Percentiles rank a stretch among this genome's conserved stretches.
phyloP scores from a whole-genome alignment of 2,888 invertebrate species.

The Anticlea derivata region DNA sequence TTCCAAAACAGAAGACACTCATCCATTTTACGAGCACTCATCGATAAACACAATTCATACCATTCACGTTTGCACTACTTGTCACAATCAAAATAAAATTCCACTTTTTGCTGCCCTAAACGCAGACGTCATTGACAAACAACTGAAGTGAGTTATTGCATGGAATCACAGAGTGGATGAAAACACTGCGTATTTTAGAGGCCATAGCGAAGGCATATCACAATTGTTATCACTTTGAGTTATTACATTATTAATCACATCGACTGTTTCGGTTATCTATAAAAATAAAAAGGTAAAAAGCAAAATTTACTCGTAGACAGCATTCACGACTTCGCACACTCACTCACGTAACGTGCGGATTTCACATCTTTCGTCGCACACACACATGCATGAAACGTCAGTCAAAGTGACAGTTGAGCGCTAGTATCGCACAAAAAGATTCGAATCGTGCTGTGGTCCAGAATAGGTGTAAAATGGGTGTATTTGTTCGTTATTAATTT shows the following conservation, averaged over 20 bases:
- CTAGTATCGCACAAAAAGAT: conserved; percentile 49
- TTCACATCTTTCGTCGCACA: conserved; percentile 67
- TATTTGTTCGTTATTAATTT: no score
- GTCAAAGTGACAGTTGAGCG: conserved; percentile 62
- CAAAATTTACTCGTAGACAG: conserved; percentile 78
- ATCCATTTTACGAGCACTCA: conserved; percentile 80
- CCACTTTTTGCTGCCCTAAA: conserved; percentile 83
- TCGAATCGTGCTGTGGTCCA: conserved; percentile 23
- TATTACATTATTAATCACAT: conserved; percentile 73
- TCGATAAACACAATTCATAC: conserved; percentile 73
- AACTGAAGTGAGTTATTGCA: conserved; percentile 81
- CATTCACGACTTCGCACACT: conserved; percentile 82
- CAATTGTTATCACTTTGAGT: conserved; percentile 78
- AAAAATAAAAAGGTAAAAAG: conserved; percentile 83
- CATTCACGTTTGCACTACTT: conserved; percentile 77
- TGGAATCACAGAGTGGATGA: conserved; percentile 76
- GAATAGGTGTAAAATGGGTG: neutral
- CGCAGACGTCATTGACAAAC: conserved; percentile 84
- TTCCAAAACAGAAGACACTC: conserved; percentile 74
- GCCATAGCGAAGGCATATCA: conserved; percentile 76
- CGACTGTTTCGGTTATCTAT: conserved; percentile 72
- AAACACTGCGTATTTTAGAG: conserved; percentile 73
- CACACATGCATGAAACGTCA: conserved; percentile 51
- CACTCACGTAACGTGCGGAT: conserved; percentile 75
- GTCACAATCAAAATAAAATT: conserved; percentile 82